phyloP scores from a whole-genome alignment of 2,113 vertebrate species.

The Peromyscus leucopus region DNA sequence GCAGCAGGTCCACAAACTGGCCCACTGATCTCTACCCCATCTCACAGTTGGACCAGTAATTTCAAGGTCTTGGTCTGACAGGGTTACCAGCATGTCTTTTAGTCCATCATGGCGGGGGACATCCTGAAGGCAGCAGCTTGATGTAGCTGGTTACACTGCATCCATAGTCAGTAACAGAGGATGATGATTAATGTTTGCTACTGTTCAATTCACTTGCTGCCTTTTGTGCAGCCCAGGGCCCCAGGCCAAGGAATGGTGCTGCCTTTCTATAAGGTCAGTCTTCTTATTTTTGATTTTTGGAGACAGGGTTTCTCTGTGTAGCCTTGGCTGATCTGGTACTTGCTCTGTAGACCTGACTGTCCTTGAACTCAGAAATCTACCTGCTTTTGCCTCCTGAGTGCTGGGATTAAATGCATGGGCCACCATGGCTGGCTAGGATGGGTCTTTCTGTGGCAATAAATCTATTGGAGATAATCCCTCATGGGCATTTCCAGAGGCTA shows the following conservation, averaged over 20 bases:
- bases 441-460: background rate
- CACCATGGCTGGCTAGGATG: background rate
- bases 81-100: background rate
- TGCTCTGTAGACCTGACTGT: background rate
- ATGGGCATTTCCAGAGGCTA: background rate
- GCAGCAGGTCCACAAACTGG: background rate
- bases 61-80: background rate
- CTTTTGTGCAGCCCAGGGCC: background rate
- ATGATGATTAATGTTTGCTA: background rate
- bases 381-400: background rate
- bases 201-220: background rate
- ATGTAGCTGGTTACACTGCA: background rate
- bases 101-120: too few species aligned
- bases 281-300: background rate
- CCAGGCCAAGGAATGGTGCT: background rate
- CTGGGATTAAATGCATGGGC: background rate
- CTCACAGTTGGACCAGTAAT: too few species aligned
- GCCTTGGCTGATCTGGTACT: background rate
- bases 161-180: background rate
- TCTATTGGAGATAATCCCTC: background rate
- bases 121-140: background rate
- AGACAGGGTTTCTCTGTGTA: background rate
- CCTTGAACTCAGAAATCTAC: background rate
- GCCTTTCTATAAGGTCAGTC: background rate
- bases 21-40: rapidly evolving